Evolutionary conservation across 2,113 vertebrate species (phyloP).

Genomic region (Burhinus bistriatus): DNA sequence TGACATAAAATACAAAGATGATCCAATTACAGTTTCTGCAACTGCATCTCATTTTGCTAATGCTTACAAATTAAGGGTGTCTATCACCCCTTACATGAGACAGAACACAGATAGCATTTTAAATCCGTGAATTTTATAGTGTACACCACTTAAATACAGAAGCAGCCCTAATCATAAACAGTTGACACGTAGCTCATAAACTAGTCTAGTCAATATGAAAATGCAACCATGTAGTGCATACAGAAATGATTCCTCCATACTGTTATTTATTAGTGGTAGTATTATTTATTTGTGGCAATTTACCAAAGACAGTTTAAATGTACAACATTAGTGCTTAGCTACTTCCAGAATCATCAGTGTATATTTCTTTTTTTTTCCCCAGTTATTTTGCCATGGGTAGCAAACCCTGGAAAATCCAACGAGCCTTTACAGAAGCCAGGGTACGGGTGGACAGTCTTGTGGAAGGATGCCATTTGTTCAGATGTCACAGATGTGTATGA

Average conservation of each 20-base stretch:
- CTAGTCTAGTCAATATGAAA: constrained; percentile 56
- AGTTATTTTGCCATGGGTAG: not conserved
- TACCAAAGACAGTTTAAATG: not conserved
- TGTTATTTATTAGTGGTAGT: not conserved
- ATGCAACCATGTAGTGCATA: not conserved
- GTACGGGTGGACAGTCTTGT: not conserved
- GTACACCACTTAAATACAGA: constrained; percentile 11
- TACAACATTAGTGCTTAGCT: not conserved
- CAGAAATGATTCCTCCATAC: not conserved
- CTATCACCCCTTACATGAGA: constrained; percentile 42
- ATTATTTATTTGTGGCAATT: not conserved
- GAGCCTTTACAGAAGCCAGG: not conserved
- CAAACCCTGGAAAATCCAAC: not conserved
- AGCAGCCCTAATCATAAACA: constrained; percentile 16
- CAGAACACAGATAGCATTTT: constrained; percentile 22
- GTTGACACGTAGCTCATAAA: constrained; percentile 15
- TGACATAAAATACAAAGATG: constrained; percentile 67
- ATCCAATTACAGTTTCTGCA: constrained; percentile 63
- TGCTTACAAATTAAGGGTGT: constrained; percentile 68
- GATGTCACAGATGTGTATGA: not conserved
- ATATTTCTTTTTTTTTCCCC: not conserved
- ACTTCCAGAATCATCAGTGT: not conserved
- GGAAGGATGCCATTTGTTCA: not conserved
- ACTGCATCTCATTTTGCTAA: constrained; percentile 70
- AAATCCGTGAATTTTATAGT: constrained; percentile 38